These are phyloP conservation scores for Prosopocoilus inquinatus DNA, from an alignment of 2,888 invertebrate species.

Conservation along the genomic window DNA sequence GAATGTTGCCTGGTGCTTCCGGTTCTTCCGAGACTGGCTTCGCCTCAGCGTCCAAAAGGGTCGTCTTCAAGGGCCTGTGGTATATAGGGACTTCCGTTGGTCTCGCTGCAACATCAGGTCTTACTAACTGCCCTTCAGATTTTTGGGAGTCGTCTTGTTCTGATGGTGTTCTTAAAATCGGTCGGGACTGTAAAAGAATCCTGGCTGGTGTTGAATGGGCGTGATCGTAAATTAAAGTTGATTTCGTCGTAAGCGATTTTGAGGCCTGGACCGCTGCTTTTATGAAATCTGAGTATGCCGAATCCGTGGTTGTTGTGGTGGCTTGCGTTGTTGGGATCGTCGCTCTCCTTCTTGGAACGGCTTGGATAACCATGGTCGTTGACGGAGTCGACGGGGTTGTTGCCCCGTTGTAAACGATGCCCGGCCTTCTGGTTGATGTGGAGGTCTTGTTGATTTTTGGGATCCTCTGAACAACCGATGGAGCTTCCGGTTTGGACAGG, in stretches of 20 bases:
- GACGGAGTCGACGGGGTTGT: conserved; percentile 57
- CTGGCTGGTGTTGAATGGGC: conserved; percentile 39
- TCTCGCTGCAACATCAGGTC: conserved; percentile 41
- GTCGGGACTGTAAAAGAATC: conserved; percentile 42
- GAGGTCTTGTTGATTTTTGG: conserved; percentile 48
- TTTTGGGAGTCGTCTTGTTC: conserved; percentile 26
- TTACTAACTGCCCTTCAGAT: conserved; percentile 44
- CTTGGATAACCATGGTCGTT: conserved; percentile 59
- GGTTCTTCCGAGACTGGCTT: conserved; percentile 59
- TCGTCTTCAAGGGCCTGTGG: conserved; percentile 36
- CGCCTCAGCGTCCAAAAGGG: conserved; percentile 43
- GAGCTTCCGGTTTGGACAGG: conserved; percentile 44
- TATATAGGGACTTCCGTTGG: conserved; percentile 42
- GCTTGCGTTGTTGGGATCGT: conserved; percentile 44
- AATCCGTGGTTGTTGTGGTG: conserved; percentile 40
- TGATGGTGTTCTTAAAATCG: conserved; percentile 31
- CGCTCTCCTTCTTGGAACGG: conserved; percentile 60
- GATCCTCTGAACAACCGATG: conserved; percentile 46
- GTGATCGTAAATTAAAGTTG: conserved; percentile 43
- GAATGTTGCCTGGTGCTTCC: conserved; percentile 52
- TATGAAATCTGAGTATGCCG: conserved; percentile 37
- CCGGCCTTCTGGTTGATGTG: conserved; percentile 58
- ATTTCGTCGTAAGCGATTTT: conserved; percentile 43
- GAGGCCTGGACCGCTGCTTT: conserved; percentile 34
- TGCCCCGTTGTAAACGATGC: conserved; percentile 44